phyloP scores from a whole-genome alignment of 1,140 invertebrate genomes.

The Araneus ventricosus region DNA sequence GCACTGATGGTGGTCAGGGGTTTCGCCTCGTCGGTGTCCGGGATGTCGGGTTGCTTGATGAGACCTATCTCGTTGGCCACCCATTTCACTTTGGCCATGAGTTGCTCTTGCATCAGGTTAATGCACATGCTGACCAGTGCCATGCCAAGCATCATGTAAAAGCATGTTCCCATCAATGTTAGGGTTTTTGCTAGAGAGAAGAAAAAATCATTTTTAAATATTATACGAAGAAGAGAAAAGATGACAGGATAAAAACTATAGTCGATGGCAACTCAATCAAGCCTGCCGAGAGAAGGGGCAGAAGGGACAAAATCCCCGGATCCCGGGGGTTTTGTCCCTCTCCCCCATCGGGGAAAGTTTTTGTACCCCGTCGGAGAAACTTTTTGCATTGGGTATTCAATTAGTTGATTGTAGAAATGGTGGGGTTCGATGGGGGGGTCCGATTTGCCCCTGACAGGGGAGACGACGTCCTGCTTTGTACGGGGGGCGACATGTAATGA shows the following conservation, averaged over 20 bases:
- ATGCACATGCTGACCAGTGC: conserved; percentile 98
- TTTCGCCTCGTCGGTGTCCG: conserved; percentile 75
- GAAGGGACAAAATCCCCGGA: too few species aligned
- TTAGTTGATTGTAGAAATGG: too few species aligned
- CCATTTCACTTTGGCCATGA: conserved; percentile 83
- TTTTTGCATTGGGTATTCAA: too few species aligned
- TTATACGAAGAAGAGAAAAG: neutral
- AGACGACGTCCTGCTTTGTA: too few species aligned
- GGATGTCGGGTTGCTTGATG: conserved; percentile 77
- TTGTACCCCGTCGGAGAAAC: too few species aligned
- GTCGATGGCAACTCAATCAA: too few species aligned
- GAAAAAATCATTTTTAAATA: neutral
- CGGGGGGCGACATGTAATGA: neutral
- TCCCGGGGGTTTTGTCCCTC: too few species aligned
- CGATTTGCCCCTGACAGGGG: too few species aligned
- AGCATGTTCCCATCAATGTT: conserved; percentile 94
- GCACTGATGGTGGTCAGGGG: conserved; percentile 41
- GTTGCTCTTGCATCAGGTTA: conserved; percentile 93
- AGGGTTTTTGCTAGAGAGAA: conserved; percentile 79
- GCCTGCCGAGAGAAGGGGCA: too few species aligned
- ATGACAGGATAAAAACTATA: too few species aligned
- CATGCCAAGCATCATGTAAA: conserved; percentile 95
- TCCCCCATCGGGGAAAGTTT: too few species aligned
- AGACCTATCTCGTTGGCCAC: conserved; percentile 81
- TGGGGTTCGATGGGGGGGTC: too few species aligned